Evolutionary conservation across 2,113 vertebrate genomes (phyloP).

Genomic region (Labeo catla): DNA sequence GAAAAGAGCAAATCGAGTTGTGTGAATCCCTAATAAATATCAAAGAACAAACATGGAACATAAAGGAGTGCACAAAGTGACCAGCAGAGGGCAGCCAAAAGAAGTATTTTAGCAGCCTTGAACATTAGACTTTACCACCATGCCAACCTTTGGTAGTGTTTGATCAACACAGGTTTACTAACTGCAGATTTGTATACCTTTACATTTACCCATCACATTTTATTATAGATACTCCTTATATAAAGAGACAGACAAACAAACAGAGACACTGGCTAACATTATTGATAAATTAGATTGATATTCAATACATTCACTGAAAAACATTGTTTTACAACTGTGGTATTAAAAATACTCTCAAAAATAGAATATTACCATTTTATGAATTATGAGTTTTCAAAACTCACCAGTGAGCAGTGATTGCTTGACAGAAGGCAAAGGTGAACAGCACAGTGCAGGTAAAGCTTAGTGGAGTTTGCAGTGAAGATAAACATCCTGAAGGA

Average conservation of each 20-base stretch:
- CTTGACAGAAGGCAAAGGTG: constrained; percentile 65
- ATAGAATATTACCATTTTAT: not conserved
- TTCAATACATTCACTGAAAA: too few species aligned
- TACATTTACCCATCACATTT: too few species aligned
- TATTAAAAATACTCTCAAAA: too few species aligned
- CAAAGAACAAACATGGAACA: not conserved
- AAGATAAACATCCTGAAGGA: constrained; percentile 74
- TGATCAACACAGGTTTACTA: too few species aligned
- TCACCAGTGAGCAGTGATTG: constrained; percentile 64
- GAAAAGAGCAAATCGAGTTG: not conserved
- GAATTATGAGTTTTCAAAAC: constrained; percentile 31
- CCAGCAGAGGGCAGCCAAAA: too few species aligned
- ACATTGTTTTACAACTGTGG: too few species aligned
- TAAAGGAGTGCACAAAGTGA: not conserved
- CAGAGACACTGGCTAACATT: not conserved
- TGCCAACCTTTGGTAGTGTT: not conserved
- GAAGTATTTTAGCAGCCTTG: not conserved
- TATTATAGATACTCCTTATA: not conserved
- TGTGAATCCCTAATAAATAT: too few species aligned
- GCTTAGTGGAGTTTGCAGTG: constrained; percentile 43
- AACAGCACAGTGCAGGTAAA: constrained; percentile 72
- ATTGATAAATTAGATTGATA: not conserved
- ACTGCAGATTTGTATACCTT: too few species aligned
- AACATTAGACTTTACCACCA: not conserved
- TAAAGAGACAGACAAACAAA: not conserved